A percentile compares a stretch with the other conserved stretches of the same genome.
phyloP scores from a whole-genome alignment of 1,140 invertebrate genomes.

The Eupeodes corollae region DNA sequence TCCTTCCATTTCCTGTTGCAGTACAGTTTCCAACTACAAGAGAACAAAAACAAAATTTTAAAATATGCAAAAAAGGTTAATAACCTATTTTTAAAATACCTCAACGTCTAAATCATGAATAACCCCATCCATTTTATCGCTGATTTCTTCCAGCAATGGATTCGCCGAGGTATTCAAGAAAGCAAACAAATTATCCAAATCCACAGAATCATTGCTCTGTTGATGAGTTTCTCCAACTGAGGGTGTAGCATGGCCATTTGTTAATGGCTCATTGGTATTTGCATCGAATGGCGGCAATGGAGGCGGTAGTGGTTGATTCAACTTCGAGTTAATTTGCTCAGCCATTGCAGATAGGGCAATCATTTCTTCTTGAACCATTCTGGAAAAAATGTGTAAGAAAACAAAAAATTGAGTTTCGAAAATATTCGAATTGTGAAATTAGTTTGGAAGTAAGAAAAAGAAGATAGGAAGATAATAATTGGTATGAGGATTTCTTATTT shows the following conservation, averaged over 20 bases:
- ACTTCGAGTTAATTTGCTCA: slow-evolving; percentile 57
- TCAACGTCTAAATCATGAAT: slow-evolving; percentile 68
- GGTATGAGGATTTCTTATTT: too few relatives aligned
- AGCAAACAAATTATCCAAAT: slow-evolving; percentile 86
- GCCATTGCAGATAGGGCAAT: slow-evolving; percentile 63
- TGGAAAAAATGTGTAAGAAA: slow-evolving; percentile 33
- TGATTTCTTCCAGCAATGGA: slow-evolving; percentile 70
- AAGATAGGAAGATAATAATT: too few relatives aligned
- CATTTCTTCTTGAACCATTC: slow-evolving; percentile 64
- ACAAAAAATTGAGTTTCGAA: too few relatives aligned
- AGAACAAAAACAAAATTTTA: neutral
- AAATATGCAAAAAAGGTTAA: neutral
- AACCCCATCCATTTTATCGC: slow-evolving; percentile 69
- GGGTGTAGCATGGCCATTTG: neutral
- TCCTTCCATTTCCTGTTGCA: slow-evolving; percentile 34
- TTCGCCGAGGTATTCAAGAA: slow-evolving; percentile 52
- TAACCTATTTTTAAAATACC: slow-evolving; percentile 10
- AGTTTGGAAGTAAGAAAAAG: too few relatives aligned
- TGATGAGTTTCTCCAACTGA: slow-evolving; percentile 13
- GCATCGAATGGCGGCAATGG: neutral
- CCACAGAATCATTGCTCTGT: slow-evolving; percentile 57
- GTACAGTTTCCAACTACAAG: slow-evolving; percentile 43
- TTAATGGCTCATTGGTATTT: neutral
- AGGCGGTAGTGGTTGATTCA: slow-evolving; percentile 40
- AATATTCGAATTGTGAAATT: too few relatives aligned